phyloP scores from a whole-genome alignment of 2,113 vertebrate species.

The Petroica traversi region DNA sequence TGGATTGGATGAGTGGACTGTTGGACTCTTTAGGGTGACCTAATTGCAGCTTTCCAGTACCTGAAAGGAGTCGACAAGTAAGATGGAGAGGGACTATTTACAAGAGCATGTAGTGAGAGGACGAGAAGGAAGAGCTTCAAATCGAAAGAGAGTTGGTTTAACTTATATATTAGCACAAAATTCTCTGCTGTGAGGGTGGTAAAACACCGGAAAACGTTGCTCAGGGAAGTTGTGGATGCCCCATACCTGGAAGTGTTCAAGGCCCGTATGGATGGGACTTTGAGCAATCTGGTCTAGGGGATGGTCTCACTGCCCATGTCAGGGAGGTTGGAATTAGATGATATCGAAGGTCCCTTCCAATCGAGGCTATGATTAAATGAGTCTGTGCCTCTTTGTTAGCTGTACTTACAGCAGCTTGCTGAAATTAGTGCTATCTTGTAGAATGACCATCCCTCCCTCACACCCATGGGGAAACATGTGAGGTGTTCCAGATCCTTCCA shows the following conservation, averaged over 20 bases:
- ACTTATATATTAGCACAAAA: too few relatives aligned
- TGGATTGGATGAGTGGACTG: neutral
- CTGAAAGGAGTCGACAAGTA: neutral
- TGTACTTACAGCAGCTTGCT: neutral
- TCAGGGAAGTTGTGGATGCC: neutral
- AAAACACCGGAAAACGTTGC: neutral
- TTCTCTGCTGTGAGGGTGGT: neutral
- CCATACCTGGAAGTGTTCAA: neutral
- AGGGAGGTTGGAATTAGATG: neutral
- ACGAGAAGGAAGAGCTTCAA: neutral
- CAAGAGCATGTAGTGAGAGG: neutral
- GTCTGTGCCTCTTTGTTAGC: neutral
- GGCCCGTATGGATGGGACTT: too few relatives aligned
- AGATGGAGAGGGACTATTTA: neutral
- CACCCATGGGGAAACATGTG: fast-evolving
- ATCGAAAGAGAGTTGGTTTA: neutral
- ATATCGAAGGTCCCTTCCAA: neutral
- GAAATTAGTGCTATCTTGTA: neutral
- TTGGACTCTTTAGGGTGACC: neutral
- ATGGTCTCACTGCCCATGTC: neutral
- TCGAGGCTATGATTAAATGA: neutral
- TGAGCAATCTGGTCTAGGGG: neutral
- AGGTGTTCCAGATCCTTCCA: neutral
- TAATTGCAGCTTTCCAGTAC: too few relatives aligned
- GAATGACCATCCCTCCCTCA: neutral